phyloP scores from a whole-genome alignment of 2,888 invertebrate genomes.

The Timandra comae region DNA sequence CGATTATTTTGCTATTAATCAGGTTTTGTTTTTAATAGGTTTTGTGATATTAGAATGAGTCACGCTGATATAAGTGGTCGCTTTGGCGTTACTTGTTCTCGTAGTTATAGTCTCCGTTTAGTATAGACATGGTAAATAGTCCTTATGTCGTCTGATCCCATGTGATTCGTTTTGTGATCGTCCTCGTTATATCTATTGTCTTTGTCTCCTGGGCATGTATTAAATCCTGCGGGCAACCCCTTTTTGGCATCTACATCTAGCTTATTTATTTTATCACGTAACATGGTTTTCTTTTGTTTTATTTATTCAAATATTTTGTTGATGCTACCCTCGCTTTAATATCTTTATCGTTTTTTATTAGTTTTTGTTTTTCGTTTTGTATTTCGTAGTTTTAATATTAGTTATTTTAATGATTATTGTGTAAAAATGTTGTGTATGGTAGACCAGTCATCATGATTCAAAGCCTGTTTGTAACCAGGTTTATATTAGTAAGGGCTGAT shows the following conservation, averaged over 20 bases:
- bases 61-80: slow-evolving; percentile 21
- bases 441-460: too few species aligned
- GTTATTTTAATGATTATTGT: slow-evolving; percentile 4
- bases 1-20: slow-evolving; percentile 34
- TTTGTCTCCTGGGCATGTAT: slow-evolving; percentile 47
- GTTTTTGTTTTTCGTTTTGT: slow-evolving; percentile 21
- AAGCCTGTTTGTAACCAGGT: too few species aligned
- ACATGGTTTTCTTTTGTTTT: slow-evolving; percentile 8
- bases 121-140: slow-evolving; percentile 41
- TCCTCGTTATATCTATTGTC: slow-evolving; percentile 30
- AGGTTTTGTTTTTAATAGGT: slow-evolving; percentile 23
- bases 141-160: slow-evolving; percentile 29
- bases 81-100: slow-evolving; percentile 42
- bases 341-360: slow-evolving; percentile 15
- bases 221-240: slow-evolving; percentile 37
- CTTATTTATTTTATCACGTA: slow-evolving; percentile 24
- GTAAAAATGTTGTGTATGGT: slow-evolving; percentile 1
- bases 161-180: slow-evolving; percentile 43
- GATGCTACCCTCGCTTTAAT: slow-evolving; percentile 31
- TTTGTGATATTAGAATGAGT: slow-evolving; percentile 31
- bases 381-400: slow-evolving; percentile 4
- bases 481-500: too few species aligned
- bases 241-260: slow-evolving; percentile 30
- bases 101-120: slow-evolving; percentile 49
- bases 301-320: slow-evolving; percentile 21